These are phyloP conservation scores for Alectura lathami DNA, from an alignment of 2,113 vertebrate genomes.

Conservation along the genomic window DNA sequence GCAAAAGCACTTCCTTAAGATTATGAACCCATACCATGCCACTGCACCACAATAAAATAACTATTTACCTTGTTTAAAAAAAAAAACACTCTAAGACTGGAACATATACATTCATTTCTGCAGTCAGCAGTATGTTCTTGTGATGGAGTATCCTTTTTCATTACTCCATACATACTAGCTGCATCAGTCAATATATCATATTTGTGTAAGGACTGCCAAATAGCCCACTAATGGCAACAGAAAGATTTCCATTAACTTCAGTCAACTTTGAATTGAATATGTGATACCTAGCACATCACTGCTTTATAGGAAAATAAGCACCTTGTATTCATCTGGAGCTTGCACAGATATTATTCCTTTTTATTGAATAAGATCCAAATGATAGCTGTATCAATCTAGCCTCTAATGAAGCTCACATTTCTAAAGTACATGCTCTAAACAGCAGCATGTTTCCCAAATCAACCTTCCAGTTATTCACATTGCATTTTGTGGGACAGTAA, in stretches of 20 bases:
- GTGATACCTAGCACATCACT: background rate
- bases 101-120: background rate
- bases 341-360: background rate
- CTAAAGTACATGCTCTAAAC: background rate
- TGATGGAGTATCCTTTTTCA: background rate
- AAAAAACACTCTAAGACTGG: background rate
- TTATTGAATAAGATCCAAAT: background rate
- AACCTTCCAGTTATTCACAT: background rate
- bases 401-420: background rate
- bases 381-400: background rate
- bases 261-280: background rate
- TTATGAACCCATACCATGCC: background rate
- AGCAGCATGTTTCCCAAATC: background rate
- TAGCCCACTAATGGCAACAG: background rate
- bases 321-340: background rate
- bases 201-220: background rate
- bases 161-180: background rate
- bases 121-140: background rate
- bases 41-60: background rate
- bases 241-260: background rate
- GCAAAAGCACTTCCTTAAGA: background rate
- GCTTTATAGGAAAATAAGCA: background rate
- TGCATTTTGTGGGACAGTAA: conserved; percentile 7
- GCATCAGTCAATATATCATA: background rate
- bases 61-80: background rate